Evolutionary conservation across 2,888 invertebrate species (phyloP).

Genomic region (Fragum whitleyi): DNA sequence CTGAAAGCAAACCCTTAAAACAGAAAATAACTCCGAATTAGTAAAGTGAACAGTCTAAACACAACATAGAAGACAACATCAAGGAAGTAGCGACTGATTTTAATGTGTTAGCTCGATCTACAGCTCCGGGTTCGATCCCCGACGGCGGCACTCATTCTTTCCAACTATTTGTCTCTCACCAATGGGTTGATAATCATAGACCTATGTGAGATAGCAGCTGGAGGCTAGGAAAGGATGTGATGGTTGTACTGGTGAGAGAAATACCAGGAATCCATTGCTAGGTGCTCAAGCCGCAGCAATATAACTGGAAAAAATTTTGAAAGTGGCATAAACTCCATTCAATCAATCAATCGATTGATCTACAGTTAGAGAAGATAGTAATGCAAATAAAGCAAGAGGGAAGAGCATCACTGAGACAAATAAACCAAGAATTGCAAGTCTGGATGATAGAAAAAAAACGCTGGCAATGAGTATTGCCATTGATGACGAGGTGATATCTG

Average conservation of each 20-base stretch:
- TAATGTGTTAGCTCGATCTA: background rate
- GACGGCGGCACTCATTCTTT: no score
- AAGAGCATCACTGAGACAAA: background rate
- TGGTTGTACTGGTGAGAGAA: no score
- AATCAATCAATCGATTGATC: no score
- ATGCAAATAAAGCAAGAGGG: constrained; percentile 20
- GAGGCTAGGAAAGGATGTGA: no score
- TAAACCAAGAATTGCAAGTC: background rate
- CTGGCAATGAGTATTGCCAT: constrained; percentile 30
- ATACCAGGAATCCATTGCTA: no score
- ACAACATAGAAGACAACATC: background rate
- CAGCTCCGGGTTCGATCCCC: no score
- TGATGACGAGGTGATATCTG: background rate
- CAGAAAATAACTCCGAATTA: constrained; percentile 51
- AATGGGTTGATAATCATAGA: no score
- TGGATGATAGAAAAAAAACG: background rate
- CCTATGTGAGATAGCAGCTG: no score
- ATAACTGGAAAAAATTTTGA: no score
- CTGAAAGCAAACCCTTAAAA: constrained; percentile 5
- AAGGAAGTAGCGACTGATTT: background rate
- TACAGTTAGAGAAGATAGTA: background rate
- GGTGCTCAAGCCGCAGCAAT: no score
- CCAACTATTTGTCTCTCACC: no score
- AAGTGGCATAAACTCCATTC: no score
- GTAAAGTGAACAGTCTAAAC: constrained; percentile 52